A percentile compares a stretch with the other conserved stretches of the same genome.
phyloP scores from a whole-genome alignment of 2,113 vertebrate genomes.

The Sceloporus undulatus region DNA sequence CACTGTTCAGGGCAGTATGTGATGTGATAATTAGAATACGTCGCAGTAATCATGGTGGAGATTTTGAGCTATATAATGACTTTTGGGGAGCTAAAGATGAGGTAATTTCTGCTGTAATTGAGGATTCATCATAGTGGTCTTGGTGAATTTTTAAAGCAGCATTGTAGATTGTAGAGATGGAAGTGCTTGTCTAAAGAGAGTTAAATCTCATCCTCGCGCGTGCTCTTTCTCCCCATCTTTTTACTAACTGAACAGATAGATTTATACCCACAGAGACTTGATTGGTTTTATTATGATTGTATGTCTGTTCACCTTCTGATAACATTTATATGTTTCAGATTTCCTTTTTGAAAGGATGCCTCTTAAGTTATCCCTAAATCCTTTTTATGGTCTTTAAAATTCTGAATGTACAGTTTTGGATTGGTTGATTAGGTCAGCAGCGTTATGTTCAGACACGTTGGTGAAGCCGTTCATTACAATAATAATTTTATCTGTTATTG shows the following conservation, averaged over 20 bases:
- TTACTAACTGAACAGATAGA: not conserved
- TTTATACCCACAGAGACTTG: not conserved
- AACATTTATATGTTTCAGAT: not conserved
- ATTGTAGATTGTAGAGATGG: not conserved
- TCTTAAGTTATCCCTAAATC: not conserved
- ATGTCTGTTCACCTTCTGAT: not conserved
- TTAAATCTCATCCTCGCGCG: slow-evolving; percentile 28
- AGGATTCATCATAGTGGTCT: slow-evolving; percentile 58
- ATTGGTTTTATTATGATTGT: not conserved
- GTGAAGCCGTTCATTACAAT: no score
- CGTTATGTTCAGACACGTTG: no score
- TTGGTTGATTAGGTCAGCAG: no score
- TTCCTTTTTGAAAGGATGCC: not conserved
- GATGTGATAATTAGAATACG: slow-evolving; percentile 79
- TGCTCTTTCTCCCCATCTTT: not conserved
- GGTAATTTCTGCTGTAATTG: slow-evolving; percentile 68
- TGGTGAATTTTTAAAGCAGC: slow-evolving; percentile 43
- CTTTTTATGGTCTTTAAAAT: not conserved
- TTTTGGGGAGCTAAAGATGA: slow-evolving; percentile 68
- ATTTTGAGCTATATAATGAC: slow-evolving; percentile 80
- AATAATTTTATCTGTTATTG: no score
- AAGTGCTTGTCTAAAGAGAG: slow-evolving; percentile 26
- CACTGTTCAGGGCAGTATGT: slow-evolving; percentile 68
- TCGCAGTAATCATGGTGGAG: slow-evolving; percentile 71
- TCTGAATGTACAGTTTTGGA: not conserved